Percentiles rank a stretch among this genome's conserved stretches.
Evolutionary conservation across 1,140 invertebrate genomes (phyloP).

Genomic region (Habropoda laboriosa): DNA sequence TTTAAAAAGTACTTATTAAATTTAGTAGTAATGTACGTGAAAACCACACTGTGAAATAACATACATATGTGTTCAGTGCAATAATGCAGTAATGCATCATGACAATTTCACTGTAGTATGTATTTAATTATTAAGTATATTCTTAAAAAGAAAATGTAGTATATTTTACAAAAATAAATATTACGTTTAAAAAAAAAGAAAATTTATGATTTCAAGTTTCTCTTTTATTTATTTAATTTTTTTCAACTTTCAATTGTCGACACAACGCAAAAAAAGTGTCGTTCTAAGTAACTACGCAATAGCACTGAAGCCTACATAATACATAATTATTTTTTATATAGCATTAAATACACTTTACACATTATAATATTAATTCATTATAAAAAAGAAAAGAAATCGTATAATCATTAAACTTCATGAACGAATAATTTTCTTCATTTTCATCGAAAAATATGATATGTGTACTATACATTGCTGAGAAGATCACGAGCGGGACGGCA

Average conservation of each 20-base stretch:
- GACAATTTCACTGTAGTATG: background rate
- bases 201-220: background rate
- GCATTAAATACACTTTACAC: constrained; percentile 72
- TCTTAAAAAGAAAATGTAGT: background rate
- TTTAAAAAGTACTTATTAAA: background rate
- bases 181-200: background rate
- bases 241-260: background rate
- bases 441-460: constrained; percentile 56
- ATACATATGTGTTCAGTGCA: constrained; percentile 15
- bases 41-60: constrained; percentile 1
- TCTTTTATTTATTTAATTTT: constrained; percentile 33
- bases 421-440: constrained; percentile 43
- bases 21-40: background rate
- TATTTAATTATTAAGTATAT: background rate
- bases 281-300: constrained; percentile 18
- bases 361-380: constrained; percentile 63
- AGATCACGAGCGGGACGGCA: too few species aligned
- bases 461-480: too few species aligned
- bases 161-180: background rate
- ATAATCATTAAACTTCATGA: constrained; percentile 39
- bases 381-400: constrained; percentile 50
- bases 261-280: background rate
- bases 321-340: constrained; percentile 59
- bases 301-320: constrained; percentile 50
- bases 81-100: constrained; percentile 8